Evolutionary conservation across 2,113 vertebrate genomes (phyloP), one percentile per base, ranked within the genome.

Genomic region (Arothron firmamentum): DNA sequence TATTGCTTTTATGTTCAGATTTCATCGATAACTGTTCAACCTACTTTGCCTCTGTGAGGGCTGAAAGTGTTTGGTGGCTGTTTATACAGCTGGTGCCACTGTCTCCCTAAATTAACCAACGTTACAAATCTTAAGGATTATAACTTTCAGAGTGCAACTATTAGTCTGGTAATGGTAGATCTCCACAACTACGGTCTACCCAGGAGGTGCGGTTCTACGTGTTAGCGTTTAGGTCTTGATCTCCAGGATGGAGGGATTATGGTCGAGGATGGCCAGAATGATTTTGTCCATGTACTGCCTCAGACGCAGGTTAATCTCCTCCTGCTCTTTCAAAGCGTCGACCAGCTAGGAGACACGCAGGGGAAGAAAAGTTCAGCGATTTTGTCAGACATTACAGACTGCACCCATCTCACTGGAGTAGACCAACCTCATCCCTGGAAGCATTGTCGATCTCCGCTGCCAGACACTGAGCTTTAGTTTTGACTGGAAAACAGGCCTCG

Each of bases 221-320:
- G 31, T 23, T 28, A 19, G 6, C 15, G 41, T 58, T 92, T 91
- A 97, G 45, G 92, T 91, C 88, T 99, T 99, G 83, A 99, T 99
- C 88, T 99, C 97, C 78, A 99, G 88, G 82, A 99, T 99, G 78
- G 97, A 99, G 0, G 97, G 97, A 78, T 99, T 96, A 72, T 99
- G 96, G 81, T 99, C 97, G 28, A 99, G 90, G 75, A 99, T 99
- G 79, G 97, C 96, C 66, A 99, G 74, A 77, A 98, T 99, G 48
- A 99, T 99, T 91, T 98, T 99, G 90, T 99, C 97, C 97, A 99
- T 99, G 83, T 99, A 99, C 79, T 98, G 94, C 66, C 95, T 90
- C 56, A 99, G 89, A 47, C 96, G 94, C 74, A 92, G 93, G 82
- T 98, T 99, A 78, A 98, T 98, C 84, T 98, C 96, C 75, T 99